Evolutionary conservation across 2,888 invertebrate species (phyloP), one percentile per base, ranked within the genome.

Genomic region (Pharmacophagus antenor): DNA sequence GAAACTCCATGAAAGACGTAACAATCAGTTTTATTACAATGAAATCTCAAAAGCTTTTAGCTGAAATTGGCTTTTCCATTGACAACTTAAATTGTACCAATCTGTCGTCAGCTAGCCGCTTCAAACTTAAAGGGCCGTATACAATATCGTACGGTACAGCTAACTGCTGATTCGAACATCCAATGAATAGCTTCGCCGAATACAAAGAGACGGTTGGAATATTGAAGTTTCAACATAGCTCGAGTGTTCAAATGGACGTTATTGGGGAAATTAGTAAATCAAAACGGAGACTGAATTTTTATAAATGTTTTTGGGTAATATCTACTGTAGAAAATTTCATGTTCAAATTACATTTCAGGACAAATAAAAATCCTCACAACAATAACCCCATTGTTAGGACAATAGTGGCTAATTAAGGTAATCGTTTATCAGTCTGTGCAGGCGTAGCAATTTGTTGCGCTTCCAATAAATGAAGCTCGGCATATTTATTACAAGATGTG

Each of bases 151-250:
- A 41, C 49, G 37, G 49, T n/a, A 41, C 18, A 56, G 56, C 23
- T 27, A 56, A 56, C 56, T 56, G 56, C 56, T 48, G 54, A 54
- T 54, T 54, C 54, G 54, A 54, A 42, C 44, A 54, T 48, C 48
- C 56, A 56, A 48, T 56, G 56, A 56, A 56, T 54, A 56, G 48
- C 37, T 56, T 31, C 48, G 37, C 48, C 47, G 22, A 47, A 56
- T 56, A 48, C 56, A 56, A 48, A 56, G 56, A 37, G 48, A 31
- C 48, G 31, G 56, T 37, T 56, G 47, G 56, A 56, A 56, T 48
- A 56, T 56, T 56, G 56, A 48, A 48, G 56, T 48, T 56, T 17
- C 22, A n/a, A 18, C 41, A 15, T 20, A 48, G 47, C 23, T 17
- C 7, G 47, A 48, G 56, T 18, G 42, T 42, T 42, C 18, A 44